These are phyloP conservation scores for Trachemys scripta DNA, from an alignment of 2,113 vertebrate genomes.

Conservation along the genomic window DNA sequence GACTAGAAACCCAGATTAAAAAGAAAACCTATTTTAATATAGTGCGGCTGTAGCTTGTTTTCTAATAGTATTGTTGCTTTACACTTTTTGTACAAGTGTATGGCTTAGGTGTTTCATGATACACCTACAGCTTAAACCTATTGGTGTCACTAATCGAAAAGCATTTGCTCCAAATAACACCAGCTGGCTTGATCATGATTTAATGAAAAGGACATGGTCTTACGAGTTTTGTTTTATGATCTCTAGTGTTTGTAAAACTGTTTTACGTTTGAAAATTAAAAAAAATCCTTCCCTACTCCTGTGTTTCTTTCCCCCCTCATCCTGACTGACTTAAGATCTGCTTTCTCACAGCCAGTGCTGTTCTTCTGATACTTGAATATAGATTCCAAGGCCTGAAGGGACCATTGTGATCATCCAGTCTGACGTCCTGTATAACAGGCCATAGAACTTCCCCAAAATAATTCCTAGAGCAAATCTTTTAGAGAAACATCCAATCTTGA, in stretches of 20 bases:
- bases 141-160: background rate
- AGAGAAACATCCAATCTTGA: background rate
- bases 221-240: conserved; percentile 14
- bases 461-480: background rate
- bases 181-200: background rate
- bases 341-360: conserved; percentile 36
- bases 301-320: background rate
- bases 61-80: background rate
- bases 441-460: background rate
- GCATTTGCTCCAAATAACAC: background rate
- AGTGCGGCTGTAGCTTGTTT: conserved; percentile 29
- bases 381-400: background rate
- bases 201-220: background rate
- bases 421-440: background rate
- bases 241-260: conserved; percentile 8
- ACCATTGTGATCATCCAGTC: background rate
- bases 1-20: background rate
- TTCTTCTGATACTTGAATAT: background rate
- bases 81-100: conserved; percentile 4
- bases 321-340: conserved; percentile 48
- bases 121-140: background rate
- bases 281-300: background rate
- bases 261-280: conserved; percentile 18
- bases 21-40: background rate
- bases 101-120: background rate